Conservation (phyloP, 1,140 invertebrate genomes). For the Gonatopus flavifemur region DNA sequence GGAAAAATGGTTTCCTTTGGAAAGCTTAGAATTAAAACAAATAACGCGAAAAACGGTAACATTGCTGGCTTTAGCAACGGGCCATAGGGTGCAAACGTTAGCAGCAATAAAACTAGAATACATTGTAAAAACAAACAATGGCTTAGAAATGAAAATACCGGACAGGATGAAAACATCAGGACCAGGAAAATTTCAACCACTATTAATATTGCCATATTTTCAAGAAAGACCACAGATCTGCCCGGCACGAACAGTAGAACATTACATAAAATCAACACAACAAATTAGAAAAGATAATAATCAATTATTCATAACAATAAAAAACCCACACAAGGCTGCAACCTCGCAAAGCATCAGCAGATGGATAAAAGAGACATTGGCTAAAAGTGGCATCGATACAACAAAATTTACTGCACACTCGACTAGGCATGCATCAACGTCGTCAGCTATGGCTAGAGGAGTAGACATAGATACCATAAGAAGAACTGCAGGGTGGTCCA, state of each 20-base stretch:
- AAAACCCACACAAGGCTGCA: not conserved
- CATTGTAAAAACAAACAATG: not conserved
- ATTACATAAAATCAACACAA: not conserved
- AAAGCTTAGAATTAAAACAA: too few relatives aligned
- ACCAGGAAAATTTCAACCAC: not conserved
- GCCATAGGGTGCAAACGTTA: constrained; percentile 2
- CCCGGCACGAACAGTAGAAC: not conserved
- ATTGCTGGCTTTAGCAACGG: constrained; percentile 1
- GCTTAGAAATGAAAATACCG: not conserved
- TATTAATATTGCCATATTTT: not conserved
- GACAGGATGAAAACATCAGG: constrained; percentile 4
- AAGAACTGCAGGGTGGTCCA: not conserved
- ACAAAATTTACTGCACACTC: not conserved
- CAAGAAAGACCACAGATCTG: constrained; percentile 1
- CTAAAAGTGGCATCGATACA: not conserved
- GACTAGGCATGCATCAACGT: not conserved
- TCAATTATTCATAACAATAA: constrained; percentile 1
- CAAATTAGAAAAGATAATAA: not conserved
- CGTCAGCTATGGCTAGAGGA: not conserved
- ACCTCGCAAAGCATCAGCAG: not conserved
- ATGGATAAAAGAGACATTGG: not conserved
- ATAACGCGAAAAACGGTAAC: too few relatives aligned
- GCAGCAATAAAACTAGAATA: not conserved
- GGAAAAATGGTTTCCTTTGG: constrained; percentile 7
- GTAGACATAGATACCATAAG: not conserved